These are phyloP conservation scores for Pteropus rufus DNA, from an alignment of 2,797 vertebrate species.

Conservation along the genomic window DNA sequence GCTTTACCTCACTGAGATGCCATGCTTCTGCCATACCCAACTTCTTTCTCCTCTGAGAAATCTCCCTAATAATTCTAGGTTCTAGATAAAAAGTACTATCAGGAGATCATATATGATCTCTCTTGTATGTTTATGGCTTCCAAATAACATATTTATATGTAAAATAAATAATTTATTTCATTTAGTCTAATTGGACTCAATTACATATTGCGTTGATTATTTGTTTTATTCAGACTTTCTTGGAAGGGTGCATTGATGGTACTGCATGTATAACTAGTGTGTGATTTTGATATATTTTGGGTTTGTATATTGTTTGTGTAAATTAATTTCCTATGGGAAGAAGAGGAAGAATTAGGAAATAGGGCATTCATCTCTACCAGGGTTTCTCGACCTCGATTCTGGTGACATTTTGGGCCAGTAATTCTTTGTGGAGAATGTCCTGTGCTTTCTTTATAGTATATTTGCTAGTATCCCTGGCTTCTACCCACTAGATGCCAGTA, in stretches of 20 bases:
- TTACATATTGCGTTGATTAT: neutral
- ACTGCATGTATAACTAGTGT: neutral
- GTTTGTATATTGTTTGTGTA: neutral
- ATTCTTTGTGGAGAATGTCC: neutral
- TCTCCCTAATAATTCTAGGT: neutral
- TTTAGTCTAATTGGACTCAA: neutral
- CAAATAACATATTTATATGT: neutral
- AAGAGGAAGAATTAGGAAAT: constrained; percentile 16
- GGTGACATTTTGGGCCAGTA: neutral
- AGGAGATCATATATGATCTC: neutral
- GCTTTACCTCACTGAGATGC: neutral
- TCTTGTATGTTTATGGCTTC: neutral
- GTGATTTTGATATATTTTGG: neutral
- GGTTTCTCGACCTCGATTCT: neutral
- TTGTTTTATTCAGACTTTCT: neutral
- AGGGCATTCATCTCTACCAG: neutral
- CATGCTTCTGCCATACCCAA: neutral
- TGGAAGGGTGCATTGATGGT: neutral
- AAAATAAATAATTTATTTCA: neutral
- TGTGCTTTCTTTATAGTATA: neutral
- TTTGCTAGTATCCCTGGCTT: neutral
- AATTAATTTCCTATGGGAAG: neutral
- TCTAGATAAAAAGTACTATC: neutral
- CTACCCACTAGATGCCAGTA: neutral
- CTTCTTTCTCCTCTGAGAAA: neutral